phyloP scores from a whole-genome alignment of 2,113 vertebrate species.

The Chionis minor region DNA sequence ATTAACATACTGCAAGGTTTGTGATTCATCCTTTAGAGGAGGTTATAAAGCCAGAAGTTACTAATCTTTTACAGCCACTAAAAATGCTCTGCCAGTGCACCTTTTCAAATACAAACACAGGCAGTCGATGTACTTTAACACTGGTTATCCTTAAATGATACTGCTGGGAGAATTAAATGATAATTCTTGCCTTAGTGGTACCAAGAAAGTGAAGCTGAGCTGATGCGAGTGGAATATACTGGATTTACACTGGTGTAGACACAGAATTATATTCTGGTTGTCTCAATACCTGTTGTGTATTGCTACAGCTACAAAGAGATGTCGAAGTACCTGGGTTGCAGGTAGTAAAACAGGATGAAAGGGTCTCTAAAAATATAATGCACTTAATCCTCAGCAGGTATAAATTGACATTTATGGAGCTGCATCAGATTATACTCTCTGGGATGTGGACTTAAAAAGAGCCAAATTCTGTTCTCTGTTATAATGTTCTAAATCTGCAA shows the following conservation, averaged over 20 bases:
- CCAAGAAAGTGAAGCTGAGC: not conserved
- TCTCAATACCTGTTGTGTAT: not conserved
- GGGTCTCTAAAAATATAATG: not conserved
- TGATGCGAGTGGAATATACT: not conserved
- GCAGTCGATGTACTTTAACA: not conserved
- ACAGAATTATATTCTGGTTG: not conserved
- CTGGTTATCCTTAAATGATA: not conserved
- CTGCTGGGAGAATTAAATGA: not conserved
- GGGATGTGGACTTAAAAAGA: not conserved
- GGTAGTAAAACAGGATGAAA: not conserved
- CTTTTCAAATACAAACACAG: not conserved
- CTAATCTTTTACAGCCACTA: not conserved
- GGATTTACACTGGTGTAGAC: not conserved
- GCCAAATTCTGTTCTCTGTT: not conserved
- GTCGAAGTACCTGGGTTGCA: not conserved
- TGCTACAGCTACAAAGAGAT: not conserved
- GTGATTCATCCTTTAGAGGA: not conserved
- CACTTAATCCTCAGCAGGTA: not conserved
- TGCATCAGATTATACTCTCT: not conserved
- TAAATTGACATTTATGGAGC: slow-evolving; percentile 7
- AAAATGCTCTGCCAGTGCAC: not conserved
- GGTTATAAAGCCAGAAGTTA: not conserved
- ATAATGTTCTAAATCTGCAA: not conserved
- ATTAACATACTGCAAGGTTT: not conserved
- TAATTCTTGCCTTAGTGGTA: not conserved